Percentiles rank a stretch among this genome's conserved stretches.
phyloP scores from a whole-genome alignment of 2,797 vertebrate genomes.

The Acipenser transmontanus region DNA sequence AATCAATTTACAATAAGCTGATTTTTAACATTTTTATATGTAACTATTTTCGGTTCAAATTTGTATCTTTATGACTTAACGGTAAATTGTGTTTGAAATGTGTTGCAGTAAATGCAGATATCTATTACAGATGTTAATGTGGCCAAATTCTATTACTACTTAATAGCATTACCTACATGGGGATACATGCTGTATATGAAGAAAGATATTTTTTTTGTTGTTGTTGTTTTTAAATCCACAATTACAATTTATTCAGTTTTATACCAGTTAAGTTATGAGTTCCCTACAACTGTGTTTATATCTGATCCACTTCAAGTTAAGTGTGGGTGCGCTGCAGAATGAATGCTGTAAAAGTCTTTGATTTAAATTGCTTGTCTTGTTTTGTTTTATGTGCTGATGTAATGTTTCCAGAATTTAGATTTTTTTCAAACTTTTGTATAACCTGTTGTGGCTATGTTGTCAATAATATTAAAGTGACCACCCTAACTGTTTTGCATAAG shows the following conservation, averaged over 20 bases:
- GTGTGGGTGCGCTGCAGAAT: constrained; percentile 26
- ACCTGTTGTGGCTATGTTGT: constrained; percentile 52
- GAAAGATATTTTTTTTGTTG: constrained; percentile 48
- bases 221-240: constrained; percentile 39
- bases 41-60: constrained; percentile 49
- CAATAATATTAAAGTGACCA: constrained; percentile 50
- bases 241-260: constrained; percentile 42
- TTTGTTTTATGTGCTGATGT: constrained; percentile 57
- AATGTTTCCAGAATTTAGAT: constrained; percentile 35
- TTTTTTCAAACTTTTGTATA: constrained; percentile 49
- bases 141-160: constrained; percentile 61
- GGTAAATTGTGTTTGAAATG: constrained; percentile 31
- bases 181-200: constrained; percentile 33
- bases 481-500: constrained; percentile 42
- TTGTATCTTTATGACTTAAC: constrained; percentile 56
- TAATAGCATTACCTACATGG: constrained; percentile 34
- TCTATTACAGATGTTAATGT: constrained; percentile 36
- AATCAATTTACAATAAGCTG: constrained; percentile 42
- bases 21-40: constrained; percentile 58
- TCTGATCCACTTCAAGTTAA: constrained; percentile 27
- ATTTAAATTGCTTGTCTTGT: constrained; percentile 38
- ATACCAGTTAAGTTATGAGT: constrained; percentile 28
- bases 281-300: constrained; percentile 25
- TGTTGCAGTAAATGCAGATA: constrained; percentile 44
- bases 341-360: constrained; percentile 32